Evolutionary conservation across 2,888 invertebrate species (phyloP).

Genomic region (Plebejus melissa): DNA sequence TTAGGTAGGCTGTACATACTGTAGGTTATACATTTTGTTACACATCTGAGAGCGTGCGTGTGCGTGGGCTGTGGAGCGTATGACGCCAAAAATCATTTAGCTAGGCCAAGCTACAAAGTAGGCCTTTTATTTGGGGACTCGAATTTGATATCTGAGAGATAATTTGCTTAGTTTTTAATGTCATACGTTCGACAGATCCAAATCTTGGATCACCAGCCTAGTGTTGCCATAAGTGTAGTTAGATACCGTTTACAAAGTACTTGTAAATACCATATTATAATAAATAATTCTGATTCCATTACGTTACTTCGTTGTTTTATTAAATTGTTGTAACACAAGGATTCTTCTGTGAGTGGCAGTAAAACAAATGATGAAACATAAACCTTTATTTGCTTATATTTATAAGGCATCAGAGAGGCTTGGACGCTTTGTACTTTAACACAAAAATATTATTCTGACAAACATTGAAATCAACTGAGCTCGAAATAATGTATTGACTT

Average conservation of each 20-base stretch:
- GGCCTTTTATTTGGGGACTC: background rate
- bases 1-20: slow-evolving; percentile 29
- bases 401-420: slow-evolving; percentile 49
- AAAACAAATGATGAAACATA: slow-evolving; percentile 42
- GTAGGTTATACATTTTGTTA: slow-evolving; percentile 24
- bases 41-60: background rate
- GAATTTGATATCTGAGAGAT: background rate
- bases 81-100: slow-evolving; percentile 4
- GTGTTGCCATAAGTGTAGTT: slow-evolving; percentile 54
- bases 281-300: slow-evolving; percentile 61
- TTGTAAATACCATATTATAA: slow-evolving; percentile 59
- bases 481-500: background rate
- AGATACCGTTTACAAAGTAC: slow-evolving; percentile 45
- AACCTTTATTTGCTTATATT: slow-evolving; percentile 44
- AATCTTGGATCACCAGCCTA: slow-evolving; percentile 32
- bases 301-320: slow-evolving; percentile 42
- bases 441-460: background rate
- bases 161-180: background rate
- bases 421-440: slow-evolving; percentile 43
- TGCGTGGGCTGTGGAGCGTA: background rate
- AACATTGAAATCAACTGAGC: slow-evolving; percentile 9
- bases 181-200: slow-evolving; percentile 26
- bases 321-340: slow-evolving; percentile 14
- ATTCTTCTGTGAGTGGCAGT: slow-evolving; percentile 31
- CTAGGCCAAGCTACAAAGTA: background rate